Base-by-base conservation (phyloP, 2,113 vertebrate species). In the Hiodon tergisus region DNA sequence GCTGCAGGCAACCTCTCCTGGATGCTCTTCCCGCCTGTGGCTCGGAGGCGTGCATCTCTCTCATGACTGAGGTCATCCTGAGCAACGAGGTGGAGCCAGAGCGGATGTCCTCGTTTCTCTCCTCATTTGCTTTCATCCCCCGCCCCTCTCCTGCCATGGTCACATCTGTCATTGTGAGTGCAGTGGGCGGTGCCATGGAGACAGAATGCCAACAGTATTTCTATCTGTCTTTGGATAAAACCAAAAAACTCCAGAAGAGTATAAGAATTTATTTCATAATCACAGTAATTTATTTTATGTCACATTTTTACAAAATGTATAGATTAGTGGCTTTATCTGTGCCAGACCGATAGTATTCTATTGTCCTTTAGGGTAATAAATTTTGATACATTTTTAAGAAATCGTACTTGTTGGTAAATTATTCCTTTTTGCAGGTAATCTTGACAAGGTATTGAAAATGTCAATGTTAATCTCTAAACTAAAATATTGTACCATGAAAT, bases 21-120 rank as follows among this genome's bases (percentile, higher is more conserved):
- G 93, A 94, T 6, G 90, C 92, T 31, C 85, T 96, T 69, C 89
- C 90, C 11, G 87, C 90, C 3, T 95, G 94, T 81, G 91, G 91
- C 67, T 92, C 92, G 3, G 93, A 94, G 81, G 85, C 86, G 13
- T 95, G 94, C 68, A 78, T 95, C 69, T 3, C 85, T 4, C 84
- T 95, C 61, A 88, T 92, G 87, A 90, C 80, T 54, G 91, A 91
- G 63, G 87, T 95, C 5, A 85, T 94, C 66, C 51, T 62, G 74
- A 88, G 81, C 0, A 78, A 79, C 71, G 93, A 94, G 82, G 67
- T 91, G 2, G 93, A 94, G 31, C 85, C 86, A 5, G 91, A 91
- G 0, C 88, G 85, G 81, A 68, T 75, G 6, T 82, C 87, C 3
- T 79, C 85, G 10, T 90, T 92, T 77, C 92, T 97, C 16, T 88